phyloP scores from a whole-genome alignment of 2,797 vertebrate species.

The Craterocephalus amniculus region DNA sequence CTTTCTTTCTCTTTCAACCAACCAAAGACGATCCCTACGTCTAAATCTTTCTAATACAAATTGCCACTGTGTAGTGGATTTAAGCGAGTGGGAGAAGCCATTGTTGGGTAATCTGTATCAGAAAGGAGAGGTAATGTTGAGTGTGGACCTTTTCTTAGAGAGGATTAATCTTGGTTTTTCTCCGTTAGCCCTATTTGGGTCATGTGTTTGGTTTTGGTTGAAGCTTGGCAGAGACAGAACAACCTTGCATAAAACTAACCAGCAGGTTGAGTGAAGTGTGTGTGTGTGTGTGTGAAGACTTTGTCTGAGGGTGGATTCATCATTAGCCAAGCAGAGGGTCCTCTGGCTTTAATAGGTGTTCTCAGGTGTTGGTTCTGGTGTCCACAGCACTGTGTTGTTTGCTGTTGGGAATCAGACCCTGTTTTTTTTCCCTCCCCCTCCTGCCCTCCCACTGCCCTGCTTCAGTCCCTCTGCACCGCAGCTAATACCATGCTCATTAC shows the following conservation, averaged over 20 bases:
- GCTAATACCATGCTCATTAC: constrained; percentile 82
- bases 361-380: constrained; percentile 78
- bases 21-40: constrained; percentile 71
- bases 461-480: constrained; percentile 73
- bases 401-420: constrained; percentile 78
- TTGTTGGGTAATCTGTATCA: constrained; percentile 77
- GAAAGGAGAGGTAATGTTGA: constrained; percentile 76
- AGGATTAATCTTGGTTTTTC: constrained; percentile 69
- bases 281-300: constrained; percentile 20
- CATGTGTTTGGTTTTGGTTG: constrained; percentile 46
- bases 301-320: constrained; percentile 52
- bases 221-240: constrained; percentile 53
- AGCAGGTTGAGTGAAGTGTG: constrained; percentile 29
- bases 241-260: constrained; percentile 34
- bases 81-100: constrained; percentile 74
- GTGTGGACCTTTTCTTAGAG: constrained; percentile 72
- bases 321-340: constrained; percentile 69
- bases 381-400: constrained; percentile 73
- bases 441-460: constrained; percentile 60
- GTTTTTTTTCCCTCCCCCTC: constrained; percentile 48
- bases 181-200: constrained; percentile 56
- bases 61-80: constrained; percentile 75
- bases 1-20: constrained; percentile 52
- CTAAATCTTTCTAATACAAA: constrained; percentile 78
- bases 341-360: constrained; percentile 75